Evolutionary conservation across 2,113 vertebrate species (phyloP).

Genomic region (Vulpes vulpes): DNA sequence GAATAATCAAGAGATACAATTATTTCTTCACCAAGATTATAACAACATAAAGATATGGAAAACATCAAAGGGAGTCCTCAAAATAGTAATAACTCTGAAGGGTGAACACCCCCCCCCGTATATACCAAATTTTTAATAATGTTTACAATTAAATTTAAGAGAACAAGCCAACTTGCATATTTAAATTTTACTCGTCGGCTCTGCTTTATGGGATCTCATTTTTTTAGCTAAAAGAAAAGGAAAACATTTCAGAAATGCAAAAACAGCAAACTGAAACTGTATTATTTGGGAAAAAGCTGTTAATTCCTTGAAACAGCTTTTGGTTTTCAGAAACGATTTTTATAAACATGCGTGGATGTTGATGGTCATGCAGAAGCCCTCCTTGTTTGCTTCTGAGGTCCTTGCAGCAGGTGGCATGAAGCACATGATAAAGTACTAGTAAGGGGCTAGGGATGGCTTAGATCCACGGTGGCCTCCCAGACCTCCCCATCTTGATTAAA

Average conservation of each 20-base stretch:
- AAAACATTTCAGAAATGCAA: slow-evolving; percentile 34
- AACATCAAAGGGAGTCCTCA: background rate
- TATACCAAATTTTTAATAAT: background rate
- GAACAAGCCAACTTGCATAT: background rate
- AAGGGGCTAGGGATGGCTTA: background rate
- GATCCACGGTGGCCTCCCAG: background rate
- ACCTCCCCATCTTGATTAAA: background rate
- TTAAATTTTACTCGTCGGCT: background rate
- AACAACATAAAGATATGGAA: background rate
- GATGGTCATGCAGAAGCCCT: background rate
- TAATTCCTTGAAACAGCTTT: slow-evolving; percentile 40
- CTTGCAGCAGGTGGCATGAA: background rate
- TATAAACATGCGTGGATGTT: background rate
- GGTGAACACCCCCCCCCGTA: background rate
- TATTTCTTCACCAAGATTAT: slow-evolving; percentile 10
- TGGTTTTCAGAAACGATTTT: background rate
- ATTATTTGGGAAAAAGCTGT: background rate
- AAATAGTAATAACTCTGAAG: background rate
- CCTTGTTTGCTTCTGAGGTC: background rate
- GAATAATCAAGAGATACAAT: background rate
- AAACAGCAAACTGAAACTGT: slow-evolving; percentile 18
- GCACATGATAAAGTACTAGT: background rate
- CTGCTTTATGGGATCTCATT: background rate
- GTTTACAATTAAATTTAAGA: slow-evolving; percentile 16
- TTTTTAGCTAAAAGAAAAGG: slow-evolving; percentile 45